A percentile compares a stretch with the other conserved stretches of the same genome.
phyloP scores from a whole-genome alignment of 2,113 vertebrate species.

The Ondatra zibethicus region DNA sequence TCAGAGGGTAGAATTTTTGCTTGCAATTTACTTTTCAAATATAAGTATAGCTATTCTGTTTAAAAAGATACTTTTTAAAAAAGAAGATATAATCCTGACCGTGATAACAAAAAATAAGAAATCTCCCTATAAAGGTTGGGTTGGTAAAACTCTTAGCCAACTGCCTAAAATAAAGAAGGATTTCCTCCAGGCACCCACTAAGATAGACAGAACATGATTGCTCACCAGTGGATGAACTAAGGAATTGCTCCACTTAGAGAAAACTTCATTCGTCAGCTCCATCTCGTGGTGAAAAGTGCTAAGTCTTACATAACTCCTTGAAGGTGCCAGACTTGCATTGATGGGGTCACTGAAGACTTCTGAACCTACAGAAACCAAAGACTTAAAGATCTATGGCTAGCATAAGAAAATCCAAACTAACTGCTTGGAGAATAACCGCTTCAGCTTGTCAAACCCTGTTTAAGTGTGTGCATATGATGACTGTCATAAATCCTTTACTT shows the following conservation, averaged over 20 bases:
- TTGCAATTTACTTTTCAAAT: slow-evolving; percentile 49
- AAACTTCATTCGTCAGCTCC: not conserved
- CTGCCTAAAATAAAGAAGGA: not conserved
- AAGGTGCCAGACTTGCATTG: accelerated
- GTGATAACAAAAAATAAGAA: slow-evolving; percentile 10
- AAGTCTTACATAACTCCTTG: not conserved
- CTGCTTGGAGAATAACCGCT: not conserved
- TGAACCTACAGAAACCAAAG: not conserved
- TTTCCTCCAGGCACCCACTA: not conserved
- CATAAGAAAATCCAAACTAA: not conserved
- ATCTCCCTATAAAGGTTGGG: not conserved
- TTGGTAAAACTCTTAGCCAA: slow-evolving; percentile 28
- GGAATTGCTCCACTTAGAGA: slow-evolving; percentile 33
- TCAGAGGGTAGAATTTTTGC: not conserved
- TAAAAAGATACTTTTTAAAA: no score
- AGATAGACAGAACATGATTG: slow-evolving; percentile 39
- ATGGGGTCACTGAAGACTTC: not conserved
- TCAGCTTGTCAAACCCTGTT: not conserved
- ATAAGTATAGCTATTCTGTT: not conserved
- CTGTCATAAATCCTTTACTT: slow-evolving; percentile 7
- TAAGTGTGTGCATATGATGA: not conserved
- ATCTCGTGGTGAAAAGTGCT: slow-evolving; percentile 55
- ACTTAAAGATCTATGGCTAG: not conserved
- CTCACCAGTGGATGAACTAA: slow-evolving; percentile 31
- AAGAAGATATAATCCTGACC: not conserved